These are phyloP conservation scores for Nyctibius grandis DNA, from an alignment of 2,797 vertebrate species.

Conservation along the genomic window DNA sequence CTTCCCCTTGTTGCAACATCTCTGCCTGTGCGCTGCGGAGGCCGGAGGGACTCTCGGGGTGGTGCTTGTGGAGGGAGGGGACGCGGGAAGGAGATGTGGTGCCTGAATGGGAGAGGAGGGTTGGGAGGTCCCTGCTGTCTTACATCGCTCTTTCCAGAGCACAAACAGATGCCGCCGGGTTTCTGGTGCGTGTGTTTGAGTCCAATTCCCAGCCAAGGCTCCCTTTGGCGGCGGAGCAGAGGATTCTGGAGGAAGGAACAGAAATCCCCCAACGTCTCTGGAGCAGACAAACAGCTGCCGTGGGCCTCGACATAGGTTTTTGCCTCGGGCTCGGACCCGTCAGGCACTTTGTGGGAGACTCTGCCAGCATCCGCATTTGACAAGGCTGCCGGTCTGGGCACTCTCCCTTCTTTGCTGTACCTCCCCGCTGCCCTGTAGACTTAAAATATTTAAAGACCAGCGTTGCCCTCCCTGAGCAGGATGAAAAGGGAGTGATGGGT, in stretches of 20 bases:
- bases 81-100: not conserved
- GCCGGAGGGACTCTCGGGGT: not conserved
- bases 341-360: not conserved
- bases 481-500: not conserved
- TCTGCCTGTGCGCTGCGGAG: not conserved
- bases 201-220: slow-evolving; percentile 37
- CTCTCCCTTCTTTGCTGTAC: not conserved
- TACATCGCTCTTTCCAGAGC: not conserved
- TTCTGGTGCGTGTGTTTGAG: not conserved
- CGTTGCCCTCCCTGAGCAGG: not conserved
- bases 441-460: not conserved
- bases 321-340: slow-evolving; percentile 26
- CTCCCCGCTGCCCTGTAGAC: not conserved
- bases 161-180: not conserved
- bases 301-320: slow-evolving; percentile 9
- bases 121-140: not conserved
- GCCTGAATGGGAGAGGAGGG: not conserved
- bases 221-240: not conserved
- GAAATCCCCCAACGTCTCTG: not conserved
- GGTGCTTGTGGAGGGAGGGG: not conserved
- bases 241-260: not conserved
- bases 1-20: not conserved
- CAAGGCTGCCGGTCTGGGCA: not conserved
- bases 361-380: not conserved
- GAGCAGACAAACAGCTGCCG: slow-evolving; percentile 29